Percentiles rank a stretch among this genome's conserved stretches.
Conservation (phyloP, 2,888 invertebrate species). For the Blastobasis lacticolella region DNA sequence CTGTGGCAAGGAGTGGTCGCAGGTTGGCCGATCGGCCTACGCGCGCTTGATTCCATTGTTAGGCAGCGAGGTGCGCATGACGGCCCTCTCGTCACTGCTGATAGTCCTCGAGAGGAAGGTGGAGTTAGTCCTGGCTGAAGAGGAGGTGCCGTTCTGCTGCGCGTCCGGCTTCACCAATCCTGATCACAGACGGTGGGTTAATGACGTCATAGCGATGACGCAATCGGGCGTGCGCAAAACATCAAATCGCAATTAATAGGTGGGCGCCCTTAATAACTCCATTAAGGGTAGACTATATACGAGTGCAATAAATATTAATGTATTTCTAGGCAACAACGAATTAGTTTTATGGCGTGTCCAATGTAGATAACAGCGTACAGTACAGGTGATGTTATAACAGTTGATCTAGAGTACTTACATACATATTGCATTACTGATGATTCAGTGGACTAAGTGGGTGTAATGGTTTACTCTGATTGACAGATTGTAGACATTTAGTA, state of each 20-base stretch:
- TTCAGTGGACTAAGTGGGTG: too few relatives aligned
- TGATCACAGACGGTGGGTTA: conserved; percentile 26
- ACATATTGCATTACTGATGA: too few relatives aligned
- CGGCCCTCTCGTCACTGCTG: conserved; percentile 55
- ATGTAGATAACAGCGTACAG: too few relatives aligned
- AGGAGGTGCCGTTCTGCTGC: conserved; percentile 53
- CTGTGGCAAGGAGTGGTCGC: too few relatives aligned
- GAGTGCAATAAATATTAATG: too few relatives aligned
- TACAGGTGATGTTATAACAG: too few relatives aligned
- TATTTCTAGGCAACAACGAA: too few relatives aligned
- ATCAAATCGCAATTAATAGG: conserved; percentile 5
- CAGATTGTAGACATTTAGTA: too few relatives aligned
- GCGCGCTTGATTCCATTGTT: conserved; percentile 23
- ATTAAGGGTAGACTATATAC: too few relatives aligned
- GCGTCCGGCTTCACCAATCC: conserved; percentile 58
- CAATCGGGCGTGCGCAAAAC: conserved; percentile 8
- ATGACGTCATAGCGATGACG: conserved; percentile 3
- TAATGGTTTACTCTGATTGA: too few relatives aligned
- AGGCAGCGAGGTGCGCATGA: conserved; percentile 39
- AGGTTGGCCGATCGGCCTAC: background rate
- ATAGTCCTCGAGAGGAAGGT: conserved; percentile 61
- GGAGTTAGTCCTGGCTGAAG: conserved; percentile 55
- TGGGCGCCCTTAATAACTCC: background rate
- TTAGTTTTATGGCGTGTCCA: too few relatives aligned
- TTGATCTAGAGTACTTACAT: too few relatives aligned